Evolutionary conservation across 1,140 invertebrate genomes (phyloP).

Genomic region (Ridgeia piscesae): DNA sequence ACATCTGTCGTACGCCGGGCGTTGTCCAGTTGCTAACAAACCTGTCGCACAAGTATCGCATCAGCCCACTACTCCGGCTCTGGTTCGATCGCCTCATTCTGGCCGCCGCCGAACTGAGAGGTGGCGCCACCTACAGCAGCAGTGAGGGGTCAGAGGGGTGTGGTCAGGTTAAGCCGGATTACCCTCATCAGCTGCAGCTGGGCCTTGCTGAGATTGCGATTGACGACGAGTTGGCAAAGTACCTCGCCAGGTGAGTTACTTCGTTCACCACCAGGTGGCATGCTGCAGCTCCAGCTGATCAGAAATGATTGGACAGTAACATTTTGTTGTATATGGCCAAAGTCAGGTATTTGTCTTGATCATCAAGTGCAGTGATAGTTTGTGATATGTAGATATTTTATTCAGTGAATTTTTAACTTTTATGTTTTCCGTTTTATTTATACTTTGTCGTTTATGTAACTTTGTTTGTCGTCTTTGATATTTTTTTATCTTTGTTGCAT

Average conservation of each 20-base stretch:
- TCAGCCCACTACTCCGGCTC: not conserved
- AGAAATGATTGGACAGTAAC: not conserved
- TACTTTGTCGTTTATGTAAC: not conserved
- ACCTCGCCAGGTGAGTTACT: not conserved
- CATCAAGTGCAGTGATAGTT: not conserved
- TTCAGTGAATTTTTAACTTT: not conserved
- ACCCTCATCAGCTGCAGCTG: not conserved
- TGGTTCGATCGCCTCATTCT: not conserved
- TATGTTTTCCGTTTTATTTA: not conserved
- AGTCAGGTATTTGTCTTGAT: not conserved
- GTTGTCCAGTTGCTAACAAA: not conserved
- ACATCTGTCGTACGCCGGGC: slow-evolving; percentile 7
- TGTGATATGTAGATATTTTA: not conserved
- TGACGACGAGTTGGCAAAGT: not conserved
- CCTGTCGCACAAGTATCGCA: not conserved
- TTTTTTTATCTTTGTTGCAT: not conserved
- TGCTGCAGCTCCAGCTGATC: not conserved
- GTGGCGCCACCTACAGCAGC: not conserved
- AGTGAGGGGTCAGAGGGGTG: not conserved
- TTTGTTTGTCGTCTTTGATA: not conserved
- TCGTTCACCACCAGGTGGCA: not conserved
- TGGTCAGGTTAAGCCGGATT: not conserved
- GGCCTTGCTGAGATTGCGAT: not conserved
- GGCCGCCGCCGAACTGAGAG: slow-evolving; percentile 7
- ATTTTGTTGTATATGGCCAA: not conserved